A percentile compares a stretch with the other conserved stretches of the same genome.
Conservation (phyloP, 2,113 vertebrate species). For the Gymnorhina tibicen region DNA sequence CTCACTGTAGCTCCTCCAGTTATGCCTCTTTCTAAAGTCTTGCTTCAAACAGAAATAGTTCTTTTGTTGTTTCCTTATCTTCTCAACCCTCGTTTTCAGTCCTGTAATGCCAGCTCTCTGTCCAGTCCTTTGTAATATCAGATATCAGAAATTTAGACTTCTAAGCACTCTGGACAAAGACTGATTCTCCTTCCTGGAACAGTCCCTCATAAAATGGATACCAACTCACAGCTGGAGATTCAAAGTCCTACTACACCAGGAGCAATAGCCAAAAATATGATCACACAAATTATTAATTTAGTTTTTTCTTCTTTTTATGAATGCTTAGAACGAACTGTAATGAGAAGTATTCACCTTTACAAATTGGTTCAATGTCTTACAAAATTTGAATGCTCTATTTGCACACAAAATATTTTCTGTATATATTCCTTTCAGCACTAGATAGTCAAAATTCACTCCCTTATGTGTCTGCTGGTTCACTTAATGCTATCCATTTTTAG, state of each 20-base stretch:
- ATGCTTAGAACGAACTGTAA: neutral
- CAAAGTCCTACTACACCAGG: neutral
- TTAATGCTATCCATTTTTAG: neutral
- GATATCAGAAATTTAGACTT: neutral
- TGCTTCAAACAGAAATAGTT: neutral
- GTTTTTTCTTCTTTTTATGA: neutral
- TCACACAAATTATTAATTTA: neutral
- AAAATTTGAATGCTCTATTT: neutral
- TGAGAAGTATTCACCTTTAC: neutral
- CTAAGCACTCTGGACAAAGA: neutral
- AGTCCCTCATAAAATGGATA: neutral
- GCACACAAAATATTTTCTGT: neutral
- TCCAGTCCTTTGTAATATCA: neutral
- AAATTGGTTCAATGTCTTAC: neutral
- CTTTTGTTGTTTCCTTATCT: neutral
- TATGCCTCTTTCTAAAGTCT: neutral
- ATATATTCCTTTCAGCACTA: neutral
- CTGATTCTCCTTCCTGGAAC: neutral
- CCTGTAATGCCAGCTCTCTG: neutral
- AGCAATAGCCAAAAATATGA: neutral
- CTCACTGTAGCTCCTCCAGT: neutral
- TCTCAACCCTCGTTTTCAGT: neutral
- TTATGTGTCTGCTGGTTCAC: neutral
- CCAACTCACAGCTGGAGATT: neutral
- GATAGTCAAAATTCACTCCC: neutral